Evolutionary conservation across 1,140 invertebrate genomes (phyloP), one percentile per base, ranked within the genome.

Genomic region (Prorops nasuta): DNA sequence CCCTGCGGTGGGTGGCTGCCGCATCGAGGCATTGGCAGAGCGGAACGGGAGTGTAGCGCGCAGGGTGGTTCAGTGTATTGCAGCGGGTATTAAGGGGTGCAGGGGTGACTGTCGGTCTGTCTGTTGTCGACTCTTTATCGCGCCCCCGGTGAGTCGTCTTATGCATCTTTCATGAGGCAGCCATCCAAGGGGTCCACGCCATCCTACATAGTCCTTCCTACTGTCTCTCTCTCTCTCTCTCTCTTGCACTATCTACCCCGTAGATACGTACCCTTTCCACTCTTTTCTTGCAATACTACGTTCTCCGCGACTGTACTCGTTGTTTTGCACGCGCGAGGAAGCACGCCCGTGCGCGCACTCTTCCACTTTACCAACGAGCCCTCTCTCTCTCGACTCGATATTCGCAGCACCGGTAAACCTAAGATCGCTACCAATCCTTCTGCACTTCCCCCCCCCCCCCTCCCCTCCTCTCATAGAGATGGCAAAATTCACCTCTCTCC

Each of bases 101-200:
- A 71, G 63, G 72, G 70, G 68, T 71, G 70, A 73, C 70, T 70
- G 70, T 74, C 74, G 72, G 74, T 78, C 72, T 76, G 75, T 76
- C 75, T 78, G 75, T 78, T 77, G 76, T 78, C 76, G 76, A 78
- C 74, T 78, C 76, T 78, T 78, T 78, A 78, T 78, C 76, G 74
- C 74, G 74, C 76, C 76, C 76, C 69, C 71, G 73, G 74, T 77
- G 74, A 77, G 74, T 78, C 74, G 74, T 77, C 76, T 78, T 78
- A 78, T 78, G 74, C 76, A 77, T 77, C 74, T 78, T 78, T 78
- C 76, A 78, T 78, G 74, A 78, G 73, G 66, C 69, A 67, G 59
- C 64, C 66, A 73, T 75, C 72, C 70, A 76, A 77, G 74, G 75
- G 75, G 72, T 77, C 72, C 69, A 63, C 64, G 44, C 60, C 57